Evolutionary conservation across 2,888 invertebrate genomes (phyloP).

Genomic region (Formica aserva): DNA sequence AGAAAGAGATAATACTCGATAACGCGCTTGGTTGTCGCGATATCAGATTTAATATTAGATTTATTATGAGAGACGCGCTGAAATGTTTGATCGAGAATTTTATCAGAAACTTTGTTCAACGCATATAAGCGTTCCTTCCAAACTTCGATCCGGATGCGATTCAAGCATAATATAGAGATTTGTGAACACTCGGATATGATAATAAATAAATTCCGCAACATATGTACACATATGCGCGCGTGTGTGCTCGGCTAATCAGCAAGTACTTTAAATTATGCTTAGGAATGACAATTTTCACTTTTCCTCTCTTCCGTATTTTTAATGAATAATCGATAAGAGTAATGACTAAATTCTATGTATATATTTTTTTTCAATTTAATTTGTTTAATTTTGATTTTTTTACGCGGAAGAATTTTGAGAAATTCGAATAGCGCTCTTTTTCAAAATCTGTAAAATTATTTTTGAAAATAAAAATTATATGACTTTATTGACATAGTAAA

Average conservation of each 20-base stretch:
- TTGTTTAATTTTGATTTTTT: background rate
- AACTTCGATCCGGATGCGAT: background rate
- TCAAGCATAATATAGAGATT: background rate
- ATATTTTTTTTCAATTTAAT: conserved; percentile 6
- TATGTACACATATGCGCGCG: background rate
- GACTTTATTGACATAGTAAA: conserved; percentile 16
- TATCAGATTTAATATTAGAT: background rate
- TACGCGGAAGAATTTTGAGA: background rate
- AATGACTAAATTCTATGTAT: background rate
- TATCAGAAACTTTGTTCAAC: conserved; percentile 26
- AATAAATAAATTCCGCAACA: conserved; percentile 4
- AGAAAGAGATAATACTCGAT: background rate
- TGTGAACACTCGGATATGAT: background rate
- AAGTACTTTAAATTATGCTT: conserved; percentile 10
- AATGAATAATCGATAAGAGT: conserved; percentile 1
- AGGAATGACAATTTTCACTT: conserved; percentile 6
- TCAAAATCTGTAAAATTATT: background rate
- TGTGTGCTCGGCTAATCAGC: background rate
- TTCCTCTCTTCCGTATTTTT: background rate
- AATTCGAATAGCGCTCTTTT: conserved; percentile 1
- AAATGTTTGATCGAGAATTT: conserved; percentile 6
- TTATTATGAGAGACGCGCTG: conserved; percentile 12
- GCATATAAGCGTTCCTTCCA: conserved; percentile 16
- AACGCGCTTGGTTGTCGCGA: background rate
- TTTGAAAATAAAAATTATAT: background rate